These are phyloP conservation scores for Mobula hypostoma DNA, from an alignment of 2,113 vertebrate genomes.

Conservation along the genomic window DNA sequence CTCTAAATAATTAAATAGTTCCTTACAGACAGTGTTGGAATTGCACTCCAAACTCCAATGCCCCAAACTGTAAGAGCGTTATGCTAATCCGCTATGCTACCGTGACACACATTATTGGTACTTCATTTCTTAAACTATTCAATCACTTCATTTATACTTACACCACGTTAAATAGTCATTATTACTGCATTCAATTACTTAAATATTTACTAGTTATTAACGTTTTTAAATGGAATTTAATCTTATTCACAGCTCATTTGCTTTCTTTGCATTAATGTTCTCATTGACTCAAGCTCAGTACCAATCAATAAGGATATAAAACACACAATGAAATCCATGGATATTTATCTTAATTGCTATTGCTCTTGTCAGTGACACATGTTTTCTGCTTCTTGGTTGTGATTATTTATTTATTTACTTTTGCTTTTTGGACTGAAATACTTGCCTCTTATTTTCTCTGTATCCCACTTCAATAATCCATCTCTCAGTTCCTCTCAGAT, in stretches of 20 bases:
- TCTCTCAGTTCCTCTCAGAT: not conserved
- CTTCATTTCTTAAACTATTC: not conserved
- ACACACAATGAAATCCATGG: not conserved
- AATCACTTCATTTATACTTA: not conserved
- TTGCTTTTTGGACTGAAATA: not conserved
- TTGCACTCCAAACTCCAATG: too few relatives aligned
- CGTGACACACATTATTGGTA: not conserved
- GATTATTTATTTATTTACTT: not conserved
- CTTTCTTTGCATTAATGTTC: not conserved
- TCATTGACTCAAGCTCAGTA: not conserved
- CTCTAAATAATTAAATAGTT: too few relatives aligned
- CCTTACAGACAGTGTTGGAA: too few relatives aligned
- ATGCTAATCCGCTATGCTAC: too few relatives aligned
- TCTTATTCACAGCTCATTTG: not conserved
- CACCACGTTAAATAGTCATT: not conserved
- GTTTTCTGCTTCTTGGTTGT: not conserved
- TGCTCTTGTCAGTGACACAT: not conserved
- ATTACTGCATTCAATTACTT: not conserved
- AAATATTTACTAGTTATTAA: not conserved
- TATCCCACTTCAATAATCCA: not conserved
- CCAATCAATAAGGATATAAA: not conserved
- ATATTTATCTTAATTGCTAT: not conserved
- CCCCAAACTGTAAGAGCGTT: too few relatives aligned
- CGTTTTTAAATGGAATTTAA: not conserved
- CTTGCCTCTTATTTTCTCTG: not conserved